phyloP scores from a whole-genome alignment of 2,113 vertebrate genomes.

The Nyctibius bracteatus region DNA sequence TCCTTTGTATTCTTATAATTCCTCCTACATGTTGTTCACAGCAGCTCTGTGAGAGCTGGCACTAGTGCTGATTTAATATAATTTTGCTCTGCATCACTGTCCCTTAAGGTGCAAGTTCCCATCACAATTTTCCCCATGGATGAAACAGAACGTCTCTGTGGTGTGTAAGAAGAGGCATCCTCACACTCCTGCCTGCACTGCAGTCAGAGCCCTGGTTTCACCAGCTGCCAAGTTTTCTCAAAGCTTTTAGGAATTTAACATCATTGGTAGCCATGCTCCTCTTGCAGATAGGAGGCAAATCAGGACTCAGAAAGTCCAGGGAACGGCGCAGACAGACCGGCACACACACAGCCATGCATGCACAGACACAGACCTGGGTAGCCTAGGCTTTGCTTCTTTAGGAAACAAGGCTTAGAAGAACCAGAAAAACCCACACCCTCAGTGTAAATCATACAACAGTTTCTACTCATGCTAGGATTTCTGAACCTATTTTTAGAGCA shows the following conservation, averaged over 20 bases:
- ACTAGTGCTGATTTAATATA: not conserved
- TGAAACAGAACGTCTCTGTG: not conserved
- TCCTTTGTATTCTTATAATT: not conserved
- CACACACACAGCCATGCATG: not conserved
- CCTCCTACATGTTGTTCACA: not conserved
- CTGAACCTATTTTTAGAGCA: not conserved
- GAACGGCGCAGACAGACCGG: not conserved
- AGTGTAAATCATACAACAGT: not conserved
- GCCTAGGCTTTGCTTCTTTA: not conserved
- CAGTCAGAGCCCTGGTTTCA: not conserved
- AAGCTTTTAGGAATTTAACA: not conserved
- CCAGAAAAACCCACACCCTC: not conserved
- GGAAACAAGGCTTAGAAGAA: not conserved
- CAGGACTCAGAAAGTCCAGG: not conserved
- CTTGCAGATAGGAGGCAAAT: not conserved
- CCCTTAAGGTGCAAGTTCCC: not conserved
- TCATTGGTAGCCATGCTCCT: not conserved
- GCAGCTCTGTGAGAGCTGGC: not conserved
- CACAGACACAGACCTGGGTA: not conserved
- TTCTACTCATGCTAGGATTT: not conserved
- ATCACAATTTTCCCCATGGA: not conserved
- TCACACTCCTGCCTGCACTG: accelerated
- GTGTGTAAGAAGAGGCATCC: not conserved
- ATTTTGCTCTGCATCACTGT: accelerated
- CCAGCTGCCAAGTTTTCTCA: not conserved